Conservation (phyloP, 2,888 invertebrate species). For the Arctia plantaginis region DNA sequence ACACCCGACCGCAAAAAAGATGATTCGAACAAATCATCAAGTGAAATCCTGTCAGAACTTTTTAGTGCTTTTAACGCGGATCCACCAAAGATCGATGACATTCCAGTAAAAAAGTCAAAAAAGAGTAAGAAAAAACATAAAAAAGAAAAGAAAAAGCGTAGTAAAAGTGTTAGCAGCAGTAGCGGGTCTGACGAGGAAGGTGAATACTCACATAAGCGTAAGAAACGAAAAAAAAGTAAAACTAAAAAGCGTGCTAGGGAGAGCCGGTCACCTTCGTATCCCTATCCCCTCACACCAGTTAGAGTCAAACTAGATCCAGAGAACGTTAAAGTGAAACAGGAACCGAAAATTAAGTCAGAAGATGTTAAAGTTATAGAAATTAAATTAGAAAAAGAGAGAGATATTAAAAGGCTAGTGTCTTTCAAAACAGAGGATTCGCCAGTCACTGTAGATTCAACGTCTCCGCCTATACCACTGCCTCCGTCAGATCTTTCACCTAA, state of each 20-base stretch:
- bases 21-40: conserved; percentile 88
- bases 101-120: conserved; percentile 77
- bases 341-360: conserved; percentile 56
- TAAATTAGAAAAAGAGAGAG: conserved; percentile 54
- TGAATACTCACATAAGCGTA: conserved; percentile 85
- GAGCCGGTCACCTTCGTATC: conserved; percentile 62
- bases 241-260: conserved; percentile 67
- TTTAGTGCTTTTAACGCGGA: conserved; percentile 92
- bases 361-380: conserved; percentile 53
- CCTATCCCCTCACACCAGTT: conserved; percentile 66
- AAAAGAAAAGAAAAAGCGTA: conserved; percentile 85
- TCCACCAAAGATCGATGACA: conserved; percentile 86
- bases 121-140: conserved; percentile 88
- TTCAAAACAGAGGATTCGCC: conserved; percentile 63
- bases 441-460: conserved; percentile 47
- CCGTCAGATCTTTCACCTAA: conserved; percentile 77
- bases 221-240: conserved; percentile 87
- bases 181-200: conserved; percentile 75
- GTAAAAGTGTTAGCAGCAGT: conserved; percentile 75
- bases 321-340: conserved; percentile 53
- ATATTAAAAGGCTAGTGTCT: conserved; percentile 48
- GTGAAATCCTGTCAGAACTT: conserved; percentile 93
- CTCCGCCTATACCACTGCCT: conserved; percentile 72
- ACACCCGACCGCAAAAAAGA: conserved; percentile 80
- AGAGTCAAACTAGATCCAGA: conserved; percentile 62